phyloP scores from a whole-genome alignment of 2,888 invertebrate genomes.

The Macrophya annulata region DNA sequence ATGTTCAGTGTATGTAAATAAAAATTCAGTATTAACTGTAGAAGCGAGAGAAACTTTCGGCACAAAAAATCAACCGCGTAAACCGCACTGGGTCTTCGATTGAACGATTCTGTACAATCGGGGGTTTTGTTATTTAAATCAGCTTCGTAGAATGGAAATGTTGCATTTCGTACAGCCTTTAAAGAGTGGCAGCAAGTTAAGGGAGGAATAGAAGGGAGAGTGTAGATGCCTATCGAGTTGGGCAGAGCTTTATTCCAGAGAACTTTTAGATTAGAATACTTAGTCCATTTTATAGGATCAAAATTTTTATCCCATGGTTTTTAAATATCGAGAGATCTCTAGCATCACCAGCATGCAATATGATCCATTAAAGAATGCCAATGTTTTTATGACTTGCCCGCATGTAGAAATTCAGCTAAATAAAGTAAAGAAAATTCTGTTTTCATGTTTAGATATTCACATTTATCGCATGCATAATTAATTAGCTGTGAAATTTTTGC shows the following conservation, averaged over 20 bases:
- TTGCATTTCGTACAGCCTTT: not conserved
- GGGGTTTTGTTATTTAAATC: slow-evolving; percentile 35
- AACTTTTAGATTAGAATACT: slow-evolving; percentile 19
- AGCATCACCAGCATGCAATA: not conserved
- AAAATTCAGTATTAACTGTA: not conserved
- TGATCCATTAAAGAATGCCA: not conserved
- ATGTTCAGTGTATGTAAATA: not conserved
- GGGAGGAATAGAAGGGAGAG: not conserved
- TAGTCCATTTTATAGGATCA: slow-evolving; percentile 8
- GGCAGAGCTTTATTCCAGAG: not conserved
- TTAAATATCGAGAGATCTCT: not conserved
- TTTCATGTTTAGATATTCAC: not conserved
- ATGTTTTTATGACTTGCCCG: not conserved
- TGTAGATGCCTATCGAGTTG: slow-evolving; percentile 7
- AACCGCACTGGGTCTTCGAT: not conserved
- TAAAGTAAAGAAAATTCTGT: not conserved
- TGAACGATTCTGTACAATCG: not conserved
- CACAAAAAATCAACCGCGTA: not conserved
- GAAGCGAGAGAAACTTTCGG: not conserved
- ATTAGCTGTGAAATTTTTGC: slow-evolving; percentile 16
- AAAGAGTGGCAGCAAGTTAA: not conserved
- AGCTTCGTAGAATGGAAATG: slow-evolving; percentile 23
- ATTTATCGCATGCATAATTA: slow-evolving; percentile 49
- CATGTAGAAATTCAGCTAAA: not conserved
- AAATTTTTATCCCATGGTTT: not conserved